Evolutionary conservation across 2,113 vertebrate genomes (phyloP).

Genomic region (Pipra filicauda): DNA sequence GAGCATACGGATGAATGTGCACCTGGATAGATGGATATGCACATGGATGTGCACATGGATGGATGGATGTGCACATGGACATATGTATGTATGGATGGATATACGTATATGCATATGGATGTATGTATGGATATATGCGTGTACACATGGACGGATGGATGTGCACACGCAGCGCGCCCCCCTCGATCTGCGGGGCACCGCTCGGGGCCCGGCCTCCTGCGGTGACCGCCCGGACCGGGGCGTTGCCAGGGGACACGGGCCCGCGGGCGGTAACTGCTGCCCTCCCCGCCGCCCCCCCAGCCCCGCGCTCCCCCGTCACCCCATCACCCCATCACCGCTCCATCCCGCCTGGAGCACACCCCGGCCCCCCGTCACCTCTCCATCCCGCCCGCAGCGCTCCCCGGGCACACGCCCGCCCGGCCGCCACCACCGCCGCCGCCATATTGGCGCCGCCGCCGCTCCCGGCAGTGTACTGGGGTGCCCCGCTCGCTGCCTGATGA

Average conservation of each 20-base stretch:
- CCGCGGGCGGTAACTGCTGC: too few relatives aligned
- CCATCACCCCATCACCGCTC: not conserved
- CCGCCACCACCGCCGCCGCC: not conserved
- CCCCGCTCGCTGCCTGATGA: not conserved
- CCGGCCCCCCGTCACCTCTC: not conserved
- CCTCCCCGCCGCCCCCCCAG: not conserved
- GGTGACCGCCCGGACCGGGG: too few relatives aligned
- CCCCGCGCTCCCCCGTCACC: not conserved
- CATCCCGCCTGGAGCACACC: not conserved
- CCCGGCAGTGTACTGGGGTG: not conserved
- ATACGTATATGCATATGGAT: accelerated
- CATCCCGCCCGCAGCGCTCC: not conserved
- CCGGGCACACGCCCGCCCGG: not conserved
- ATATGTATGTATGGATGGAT: accelerated
- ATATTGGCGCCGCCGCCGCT: not conserved
- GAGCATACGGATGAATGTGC: too few relatives aligned
- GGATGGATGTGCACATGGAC: too few relatives aligned
- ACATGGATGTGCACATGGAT: too few relatives aligned
- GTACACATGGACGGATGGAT: too few relatives aligned
- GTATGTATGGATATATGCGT: not conserved
- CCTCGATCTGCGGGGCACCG: accelerated
- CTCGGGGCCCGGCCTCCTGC: not conserved
- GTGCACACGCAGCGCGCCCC: not conserved
- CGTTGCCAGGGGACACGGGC: not conserved
- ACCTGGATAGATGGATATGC: too few relatives aligned